phyloP scores from a whole-genome alignment of 2,888 invertebrate genomes.

The Willowsia nigromaculata region DNA sequence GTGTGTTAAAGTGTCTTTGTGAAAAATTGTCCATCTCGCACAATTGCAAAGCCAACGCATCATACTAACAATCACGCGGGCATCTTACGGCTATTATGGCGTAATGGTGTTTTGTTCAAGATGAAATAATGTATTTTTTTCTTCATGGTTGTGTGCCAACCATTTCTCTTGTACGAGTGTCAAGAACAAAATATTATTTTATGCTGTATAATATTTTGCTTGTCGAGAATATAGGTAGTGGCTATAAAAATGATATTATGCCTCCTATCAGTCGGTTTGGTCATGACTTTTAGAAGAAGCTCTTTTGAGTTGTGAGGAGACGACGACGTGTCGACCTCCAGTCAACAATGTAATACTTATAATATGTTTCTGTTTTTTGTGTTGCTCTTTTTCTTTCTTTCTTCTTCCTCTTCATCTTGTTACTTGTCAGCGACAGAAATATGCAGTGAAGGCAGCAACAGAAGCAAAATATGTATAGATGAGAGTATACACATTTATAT shows the following conservation, averaged over 20 bases:
- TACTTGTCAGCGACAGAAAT: constrained; percentile 45
- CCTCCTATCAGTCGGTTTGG: constrained; percentile 16
- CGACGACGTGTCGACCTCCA: constrained; percentile 65
- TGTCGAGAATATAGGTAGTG: no score
- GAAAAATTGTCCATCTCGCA: constrained; percentile 68
- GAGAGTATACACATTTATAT: background rate
- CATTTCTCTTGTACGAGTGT: constrained; percentile 32
- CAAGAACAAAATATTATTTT: constrained; percentile 31
- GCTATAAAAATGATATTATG: background rate
- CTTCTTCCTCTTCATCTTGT: constrained; percentile 9
- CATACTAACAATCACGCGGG: background rate
- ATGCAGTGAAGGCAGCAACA: constrained; percentile 2
- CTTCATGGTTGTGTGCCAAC: constrained; percentile 60
- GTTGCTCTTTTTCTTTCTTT: background rate
- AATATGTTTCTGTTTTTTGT: background rate
- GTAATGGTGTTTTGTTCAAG: constrained; percentile 57
- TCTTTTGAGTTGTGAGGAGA: constrained; percentile 23
- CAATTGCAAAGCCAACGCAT: constrained; percentile 33
- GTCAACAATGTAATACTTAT: constrained; percentile 62
- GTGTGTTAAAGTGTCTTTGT: constrained; percentile 62
- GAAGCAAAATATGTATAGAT: background rate
- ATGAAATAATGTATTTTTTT: constrained; percentile 57
- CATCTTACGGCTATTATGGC: constrained; percentile 18
- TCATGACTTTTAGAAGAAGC: constrained; percentile 49
- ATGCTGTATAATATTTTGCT: background rate